Evolutionary conservation across 2,113 vertebrate genomes (phyloP).

Genomic region (Cacatua alba): DNA sequence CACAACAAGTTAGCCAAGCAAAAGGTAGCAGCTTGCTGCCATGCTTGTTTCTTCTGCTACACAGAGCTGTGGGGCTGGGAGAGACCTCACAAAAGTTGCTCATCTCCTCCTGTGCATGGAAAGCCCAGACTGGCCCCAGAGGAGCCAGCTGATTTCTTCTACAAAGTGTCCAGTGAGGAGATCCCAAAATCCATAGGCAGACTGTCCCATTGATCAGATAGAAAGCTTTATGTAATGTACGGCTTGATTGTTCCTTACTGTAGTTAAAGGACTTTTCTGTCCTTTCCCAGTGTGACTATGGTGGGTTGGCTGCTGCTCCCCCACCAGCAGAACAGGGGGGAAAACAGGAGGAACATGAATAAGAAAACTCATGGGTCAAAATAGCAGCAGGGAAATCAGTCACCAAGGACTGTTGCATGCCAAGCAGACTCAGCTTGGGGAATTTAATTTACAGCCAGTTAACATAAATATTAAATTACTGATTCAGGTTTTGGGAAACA

Average conservation of each 20-base stretch:
- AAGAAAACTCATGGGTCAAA: neutral
- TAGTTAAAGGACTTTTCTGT: neutral
- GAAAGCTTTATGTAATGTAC: neutral
- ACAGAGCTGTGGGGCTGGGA: neutral
- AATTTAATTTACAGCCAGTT: neutral
- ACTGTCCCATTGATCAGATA: neutral
- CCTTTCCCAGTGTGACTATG: neutral
- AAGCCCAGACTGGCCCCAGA: neutral
- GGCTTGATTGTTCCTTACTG: neutral
- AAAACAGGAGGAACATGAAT: neutral
- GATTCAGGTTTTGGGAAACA: neutral
- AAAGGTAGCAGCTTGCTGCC: neutral
- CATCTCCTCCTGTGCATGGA: neutral
- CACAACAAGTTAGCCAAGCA: neutral
- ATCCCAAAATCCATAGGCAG: neutral
- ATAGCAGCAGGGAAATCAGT: neutral
- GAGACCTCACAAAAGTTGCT: neutral
- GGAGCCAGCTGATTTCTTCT: neutral
- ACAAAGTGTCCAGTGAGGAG: accelerated
- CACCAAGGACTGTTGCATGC: neutral
- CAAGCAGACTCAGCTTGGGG: neutral
- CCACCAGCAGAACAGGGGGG: neutral
- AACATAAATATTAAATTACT: neutral
- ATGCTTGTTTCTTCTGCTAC: neutral
- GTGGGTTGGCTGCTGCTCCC: accelerated